These are phyloP conservation scores for Parotocinclus haroldoi DNA, from an alignment of 2,797 vertebrate genomes.

Conservation along the genomic window DNA sequence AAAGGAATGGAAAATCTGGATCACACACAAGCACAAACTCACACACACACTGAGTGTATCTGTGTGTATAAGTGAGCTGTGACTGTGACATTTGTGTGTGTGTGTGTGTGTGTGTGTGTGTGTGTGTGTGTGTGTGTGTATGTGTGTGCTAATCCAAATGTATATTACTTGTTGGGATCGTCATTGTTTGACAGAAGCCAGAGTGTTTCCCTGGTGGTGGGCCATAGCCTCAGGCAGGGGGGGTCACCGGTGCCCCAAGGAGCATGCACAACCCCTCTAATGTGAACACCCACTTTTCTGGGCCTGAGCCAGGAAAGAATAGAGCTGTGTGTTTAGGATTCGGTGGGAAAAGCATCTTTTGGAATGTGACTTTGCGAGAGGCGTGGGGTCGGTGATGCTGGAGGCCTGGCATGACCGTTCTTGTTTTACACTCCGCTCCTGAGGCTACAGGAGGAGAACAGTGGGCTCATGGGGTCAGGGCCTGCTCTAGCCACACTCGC, in stretches of 20 bases:
- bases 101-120: slow-evolving; percentile 1
- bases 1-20: slow-evolving; percentile 36
- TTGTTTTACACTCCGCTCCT: slow-evolving; percentile 63
- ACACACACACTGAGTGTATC: slow-evolving; percentile 6
- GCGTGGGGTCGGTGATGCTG: slow-evolving; percentile 52
- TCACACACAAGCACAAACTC: slow-evolving; percentile 18
- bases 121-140: slow-evolving; percentile 4
- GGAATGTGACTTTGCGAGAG: slow-evolving; percentile 68
- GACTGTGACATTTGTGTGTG: no score
- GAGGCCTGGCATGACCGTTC: slow-evolving; percentile 51
- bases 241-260: slow-evolving; percentile 64
- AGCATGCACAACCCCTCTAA: slow-evolving; percentile 66
- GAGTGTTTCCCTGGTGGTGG: slow-evolving; percentile 51
- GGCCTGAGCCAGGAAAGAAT: slow-evolving; percentile 65
- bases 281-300: slow-evolving; percentile 70
- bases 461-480: slow-evolving; percentile 58
- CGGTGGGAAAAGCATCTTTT: slow-evolving; percentile 70
- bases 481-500: slow-evolving; percentile 54
- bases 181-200: slow-evolving; percentile 40
- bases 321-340: slow-evolving; percentile 65
- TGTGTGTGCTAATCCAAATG: slow-evolving; percentile 21
- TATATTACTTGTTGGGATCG: slow-evolving; percentile 4
- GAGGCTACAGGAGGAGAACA: slow-evolving; percentile 47
- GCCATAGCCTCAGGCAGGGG: slow-evolving; percentile 59
- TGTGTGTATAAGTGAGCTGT: slow-evolving; percentile 4